Percentiles rank a stretch among this genome's conserved stretches.
phyloP scores from a whole-genome alignment of 1,140 invertebrate genomes.

The Drosophila gunungcola region DNA sequence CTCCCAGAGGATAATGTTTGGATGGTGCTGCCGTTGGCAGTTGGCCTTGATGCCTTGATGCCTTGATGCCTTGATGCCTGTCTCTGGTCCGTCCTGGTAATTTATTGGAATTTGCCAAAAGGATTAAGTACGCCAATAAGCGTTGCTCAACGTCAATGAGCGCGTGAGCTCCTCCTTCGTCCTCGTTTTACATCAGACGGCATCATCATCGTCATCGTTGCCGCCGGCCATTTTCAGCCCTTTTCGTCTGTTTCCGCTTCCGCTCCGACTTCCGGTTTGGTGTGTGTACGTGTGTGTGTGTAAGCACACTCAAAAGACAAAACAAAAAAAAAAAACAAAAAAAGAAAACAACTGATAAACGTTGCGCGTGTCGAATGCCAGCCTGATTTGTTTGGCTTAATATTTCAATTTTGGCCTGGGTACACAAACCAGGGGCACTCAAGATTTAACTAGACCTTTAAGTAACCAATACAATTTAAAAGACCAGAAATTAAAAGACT shows the following conservation, averaged over 20 bases:
- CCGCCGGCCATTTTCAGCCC: constrained; percentile 48
- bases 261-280: constrained; percentile 35
- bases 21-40: neutral
- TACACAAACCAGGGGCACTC: constrained; percentile 31
- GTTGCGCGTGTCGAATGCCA: constrained; percentile 61
- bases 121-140: constrained; percentile 82
- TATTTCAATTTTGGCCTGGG: constrained; percentile 65
- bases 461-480: neutral
- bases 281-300: constrained; percentile 8
- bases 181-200: constrained; percentile 22
- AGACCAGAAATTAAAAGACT: too few relatives aligned
- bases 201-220: constrained; percentile 14
- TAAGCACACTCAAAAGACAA: constrained; percentile 1
- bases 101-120: constrained; percentile 82
- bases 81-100: constrained; percentile 53
- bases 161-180: constrained; percentile 26
- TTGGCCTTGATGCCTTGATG: constrained; percentile 28
- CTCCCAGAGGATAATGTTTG: constrained; percentile 22
- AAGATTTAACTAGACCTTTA: neutral
- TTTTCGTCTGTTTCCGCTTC: constrained; percentile 73
- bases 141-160: constrained; percentile 79
- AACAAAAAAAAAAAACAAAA: neutral
- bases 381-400: constrained; percentile 77
- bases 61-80: constrained; percentile 27
- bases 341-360: constrained; percentile 52